Percentiles rank a stretch among this genome's conserved stretches.
Conservation (phyloP, 2,113 vertebrate species). For the Eptatretus burgeri region DNA sequence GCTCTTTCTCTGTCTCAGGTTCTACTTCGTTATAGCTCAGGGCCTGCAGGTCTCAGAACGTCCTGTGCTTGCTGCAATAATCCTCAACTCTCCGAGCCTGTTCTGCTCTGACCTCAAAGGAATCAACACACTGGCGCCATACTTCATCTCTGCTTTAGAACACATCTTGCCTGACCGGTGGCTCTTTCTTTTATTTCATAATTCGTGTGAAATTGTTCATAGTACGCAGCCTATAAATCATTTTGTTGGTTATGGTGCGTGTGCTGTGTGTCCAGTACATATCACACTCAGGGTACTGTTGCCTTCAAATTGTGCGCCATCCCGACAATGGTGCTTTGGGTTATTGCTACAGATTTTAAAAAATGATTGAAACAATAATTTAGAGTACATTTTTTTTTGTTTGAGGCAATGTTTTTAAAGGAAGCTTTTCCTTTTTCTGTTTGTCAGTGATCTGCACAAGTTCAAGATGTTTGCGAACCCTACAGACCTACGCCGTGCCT, state of each 20-base stretch:
- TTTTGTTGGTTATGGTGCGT: no score
- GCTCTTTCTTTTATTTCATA: constrained; percentile 8
- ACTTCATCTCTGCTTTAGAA: constrained; percentile 82
- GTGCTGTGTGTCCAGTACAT: no score
- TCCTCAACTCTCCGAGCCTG: constrained; percentile 67
- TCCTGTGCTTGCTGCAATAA: constrained; percentile 50
- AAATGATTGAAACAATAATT: background rate
- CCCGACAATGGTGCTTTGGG: no score
- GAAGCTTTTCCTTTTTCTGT: constrained; percentile 10
- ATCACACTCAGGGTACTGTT: no score
- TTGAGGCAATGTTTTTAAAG: constrained; percentile 11
- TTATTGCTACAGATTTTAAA: constrained; percentile 7
- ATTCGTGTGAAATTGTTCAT: no score
- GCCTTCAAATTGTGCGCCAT: no score
- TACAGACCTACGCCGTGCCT: constrained; percentile 64
- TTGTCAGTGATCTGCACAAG: constrained; percentile 56
- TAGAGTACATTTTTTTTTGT: constrained; percentile 2
- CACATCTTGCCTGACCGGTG: constrained; percentile 86
- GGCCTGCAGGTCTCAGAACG: constrained; percentile 83
- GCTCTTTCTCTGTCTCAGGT: constrained; percentile 22
- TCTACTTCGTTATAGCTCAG: constrained; percentile 95
- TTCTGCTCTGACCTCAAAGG: constrained; percentile 89
- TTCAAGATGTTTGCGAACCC: constrained; percentile 86
- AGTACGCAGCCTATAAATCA: no score
- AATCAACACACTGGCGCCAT: constrained; percentile 70